These are phyloP conservation scores for Eilema sororculum DNA, from an alignment of 2,888 invertebrate species.

Conservation along the genomic window DNA sequence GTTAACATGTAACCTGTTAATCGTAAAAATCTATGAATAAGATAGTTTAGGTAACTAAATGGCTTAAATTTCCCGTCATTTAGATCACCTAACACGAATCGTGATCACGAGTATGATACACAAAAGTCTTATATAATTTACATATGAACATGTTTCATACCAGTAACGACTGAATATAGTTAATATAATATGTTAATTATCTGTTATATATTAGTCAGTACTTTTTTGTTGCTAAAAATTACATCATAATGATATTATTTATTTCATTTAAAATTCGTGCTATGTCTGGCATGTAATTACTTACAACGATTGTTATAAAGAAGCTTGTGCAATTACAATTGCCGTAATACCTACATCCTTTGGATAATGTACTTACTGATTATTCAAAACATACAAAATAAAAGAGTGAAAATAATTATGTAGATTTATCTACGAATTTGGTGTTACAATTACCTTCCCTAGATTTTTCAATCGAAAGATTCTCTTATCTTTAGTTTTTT, in stretches of 20 bases:
- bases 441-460: not conserved
- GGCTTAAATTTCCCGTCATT: not conserved
- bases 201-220: not conserved
- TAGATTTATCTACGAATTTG: not conserved
- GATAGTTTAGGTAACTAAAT: not conserved
- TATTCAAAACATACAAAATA: not conserved
- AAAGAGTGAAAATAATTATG: not conserved
- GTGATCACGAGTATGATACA: not conserved
- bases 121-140: not conserved
- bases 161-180: not conserved
- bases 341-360: slow-evolving; percentile 1
- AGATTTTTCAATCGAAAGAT: not conserved
- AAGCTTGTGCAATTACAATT: slow-evolving; percentile 3
- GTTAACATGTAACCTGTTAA: not conserved
- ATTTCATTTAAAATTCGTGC: slow-evolving; percentile 1
- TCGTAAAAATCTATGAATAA: not conserved
- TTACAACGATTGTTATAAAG: slow-evolving; percentile 5
- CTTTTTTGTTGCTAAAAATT: slow-evolving; percentile 4
- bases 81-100: not conserved
- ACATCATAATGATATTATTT: slow-evolving; percentile 2
- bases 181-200: not conserved
- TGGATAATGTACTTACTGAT: not conserved
- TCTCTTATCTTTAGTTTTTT: not conserved
- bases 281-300: slow-evolving; percentile 6
- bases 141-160: not conserved